Conservation (phyloP, 2,888 invertebrate genomes). For the Troides oblongomaculatus region DNA sequence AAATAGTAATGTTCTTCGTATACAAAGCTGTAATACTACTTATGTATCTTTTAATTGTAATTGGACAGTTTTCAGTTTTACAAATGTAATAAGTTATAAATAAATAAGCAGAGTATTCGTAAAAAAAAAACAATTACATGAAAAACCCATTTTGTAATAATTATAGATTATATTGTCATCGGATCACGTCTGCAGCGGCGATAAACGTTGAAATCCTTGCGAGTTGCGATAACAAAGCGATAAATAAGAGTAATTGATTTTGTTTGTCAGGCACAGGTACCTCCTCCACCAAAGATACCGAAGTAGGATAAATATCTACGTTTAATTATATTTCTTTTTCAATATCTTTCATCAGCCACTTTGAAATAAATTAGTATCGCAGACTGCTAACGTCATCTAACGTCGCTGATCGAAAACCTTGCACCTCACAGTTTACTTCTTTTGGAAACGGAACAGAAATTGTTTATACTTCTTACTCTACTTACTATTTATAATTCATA, state of each 20-base stretch:
- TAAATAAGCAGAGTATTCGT: too few relatives aligned
- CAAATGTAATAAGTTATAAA: too few relatives aligned
- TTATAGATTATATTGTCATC: slow-evolving; percentile 40
- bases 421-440: neutral
- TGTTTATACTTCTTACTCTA: too few relatives aligned
- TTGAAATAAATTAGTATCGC: neutral
- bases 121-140: slow-evolving; percentile 31
- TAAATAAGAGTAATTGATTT: slow-evolving; percentile 37
- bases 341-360: too few relatives aligned
- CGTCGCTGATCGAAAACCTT: neutral
- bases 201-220: slow-evolving; percentile 57
- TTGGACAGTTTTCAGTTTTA: too few relatives aligned
- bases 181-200: slow-evolving; percentile 54
- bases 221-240: slow-evolving; percentile 26
- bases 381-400: slow-evolving; percentile 5
- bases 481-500: too few relatives aligned
- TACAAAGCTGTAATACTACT: too few relatives aligned
- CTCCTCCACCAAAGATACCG: slow-evolving; percentile 15
- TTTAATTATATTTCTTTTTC: neutral
- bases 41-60: too few relatives aligned
- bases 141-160: slow-evolving; percentile 36
- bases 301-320: slow-evolving; percentile 6
- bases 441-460: too few relatives aligned
- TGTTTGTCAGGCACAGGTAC: slow-evolving; percentile 26
- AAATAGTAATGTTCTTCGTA: too few relatives aligned